phyloP scores from a whole-genome alignment of 2,888 invertebrate genomes.

The Amiota mariae region DNA sequence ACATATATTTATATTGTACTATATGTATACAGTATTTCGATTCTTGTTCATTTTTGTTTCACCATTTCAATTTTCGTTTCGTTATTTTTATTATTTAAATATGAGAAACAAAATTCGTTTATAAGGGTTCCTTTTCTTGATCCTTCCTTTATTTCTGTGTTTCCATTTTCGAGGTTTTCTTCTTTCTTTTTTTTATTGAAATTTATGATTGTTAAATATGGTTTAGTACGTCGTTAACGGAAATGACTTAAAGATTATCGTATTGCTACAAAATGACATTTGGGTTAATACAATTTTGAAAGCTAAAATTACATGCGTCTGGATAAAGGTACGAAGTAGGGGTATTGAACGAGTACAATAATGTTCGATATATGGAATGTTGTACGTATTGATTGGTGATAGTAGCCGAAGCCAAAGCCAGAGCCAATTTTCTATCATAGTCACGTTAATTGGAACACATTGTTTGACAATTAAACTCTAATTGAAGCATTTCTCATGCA shows the following conservation, averaged over 20 bases:
- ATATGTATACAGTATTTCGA: background rate
- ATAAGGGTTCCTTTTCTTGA: background rate
- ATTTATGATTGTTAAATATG: slow-evolving; percentile 21
- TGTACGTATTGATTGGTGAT: too few species aligned
- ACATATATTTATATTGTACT: background rate
- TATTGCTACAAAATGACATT: too few species aligned
- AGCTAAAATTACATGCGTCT: too few species aligned
- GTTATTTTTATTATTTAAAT: slow-evolving; percentile 17
- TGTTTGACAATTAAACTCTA: slow-evolving; percentile 18
- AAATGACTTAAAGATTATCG: slow-evolving; percentile 17
- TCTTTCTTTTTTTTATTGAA: slow-evolving; percentile 18
- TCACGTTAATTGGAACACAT: slow-evolving; percentile 7
- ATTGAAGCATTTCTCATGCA: slow-evolving; percentile 2
- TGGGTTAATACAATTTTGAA: too few species aligned
- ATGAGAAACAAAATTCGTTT: background rate
- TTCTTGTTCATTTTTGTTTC: slow-evolving; percentile 9
- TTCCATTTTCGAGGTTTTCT: background rate
- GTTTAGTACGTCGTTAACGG: slow-evolving; percentile 13
- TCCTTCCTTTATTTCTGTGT: too few species aligned
- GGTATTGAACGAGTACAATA: too few species aligned
- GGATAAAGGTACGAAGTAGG: too few species aligned
- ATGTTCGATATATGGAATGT: too few species aligned
- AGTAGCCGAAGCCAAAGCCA: background rate
- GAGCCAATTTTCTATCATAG: background rate
- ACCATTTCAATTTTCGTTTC: slow-evolving; percentile 1